phyloP scores from a whole-genome alignment of 92 coral and sea anemone species.

The Epizoanthus illoricatus region DNA sequence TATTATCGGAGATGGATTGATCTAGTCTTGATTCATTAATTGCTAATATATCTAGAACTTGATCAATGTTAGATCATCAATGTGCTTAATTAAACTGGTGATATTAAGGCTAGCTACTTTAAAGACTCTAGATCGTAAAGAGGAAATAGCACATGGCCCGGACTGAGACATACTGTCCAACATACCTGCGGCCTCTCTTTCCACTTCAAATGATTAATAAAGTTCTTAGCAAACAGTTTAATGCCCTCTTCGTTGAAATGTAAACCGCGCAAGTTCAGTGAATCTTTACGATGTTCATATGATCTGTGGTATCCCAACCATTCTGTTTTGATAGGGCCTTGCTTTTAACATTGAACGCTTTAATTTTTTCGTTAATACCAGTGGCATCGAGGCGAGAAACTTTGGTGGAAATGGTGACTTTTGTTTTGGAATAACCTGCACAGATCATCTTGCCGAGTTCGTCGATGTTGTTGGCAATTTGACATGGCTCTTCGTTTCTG shows the following conservation, averaged over 20 bases:
- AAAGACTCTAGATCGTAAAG: not conserved
- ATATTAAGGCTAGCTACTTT: not conserved
- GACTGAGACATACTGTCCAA: not conserved
- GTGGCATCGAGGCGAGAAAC: not conserved
- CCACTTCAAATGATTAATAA: not conserved
- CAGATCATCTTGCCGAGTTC: not conserved
- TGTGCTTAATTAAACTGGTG: not conserved
- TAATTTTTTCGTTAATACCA: not conserved
- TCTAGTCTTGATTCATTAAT: constrained; percentile 53
- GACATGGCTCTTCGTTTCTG: too few species aligned
- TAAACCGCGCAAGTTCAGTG: not conserved
- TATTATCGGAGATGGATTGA: constrained; percentile 15
- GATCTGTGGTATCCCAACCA: not conserved
- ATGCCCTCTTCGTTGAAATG: not conserved
- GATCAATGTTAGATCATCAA: not conserved
- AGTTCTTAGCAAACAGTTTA: not conserved
- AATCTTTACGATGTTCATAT: not conserved
- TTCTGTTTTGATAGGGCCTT: too few species aligned
- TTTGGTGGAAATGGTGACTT: constrained; percentile 16
- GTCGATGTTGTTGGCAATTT: too few species aligned
- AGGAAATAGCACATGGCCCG: too few species aligned
- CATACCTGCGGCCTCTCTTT: not conserved
- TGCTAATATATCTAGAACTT: not conserved
- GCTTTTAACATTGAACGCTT: not conserved
- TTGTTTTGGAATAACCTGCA: not conserved